Base-by-base conservation (phyloP, 2,113 vertebrate species). In the Promerops cafer region DNA sequence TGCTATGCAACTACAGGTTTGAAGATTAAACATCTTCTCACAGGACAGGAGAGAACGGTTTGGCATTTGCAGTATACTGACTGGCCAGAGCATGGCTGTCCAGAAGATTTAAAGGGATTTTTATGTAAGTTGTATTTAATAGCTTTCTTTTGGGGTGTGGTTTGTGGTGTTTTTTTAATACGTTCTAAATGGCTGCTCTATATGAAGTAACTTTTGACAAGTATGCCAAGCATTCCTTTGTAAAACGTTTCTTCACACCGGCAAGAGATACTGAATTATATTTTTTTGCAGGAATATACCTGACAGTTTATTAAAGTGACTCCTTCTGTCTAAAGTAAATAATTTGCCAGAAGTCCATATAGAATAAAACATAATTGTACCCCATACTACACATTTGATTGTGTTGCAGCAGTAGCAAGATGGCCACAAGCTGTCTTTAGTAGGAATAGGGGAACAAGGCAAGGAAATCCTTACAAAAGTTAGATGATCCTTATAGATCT, bases 11-110 rank as follows among this genome's bases (percentile, higher is more conserved):
- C 99, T 39, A 99, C 99, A 0, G 99, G 99, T 44, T 95, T 99
- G 70, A 99, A 99, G 98, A 99, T 99, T 94, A 99, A 99, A 97
- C 99, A 99, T 89, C 98, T 99, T 10, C 97, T 99, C 81, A 99
- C 99, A 2, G 99, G 99, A 33, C 99, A 99, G 91, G 99, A 99
- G 96, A 98, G 99, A 91, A 99, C 99, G 0, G 97, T 99, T n/a
- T 99, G 99, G 99, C 99, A 99, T 81, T 98, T 99, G 88, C 99
- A 99, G 97, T 99, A 99, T 96, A 99, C 99, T 8, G 99, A 99
- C 94, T 99, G 99, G 99, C 99, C 99, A 5, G 99, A 99, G 93
- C 99, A 99, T 49, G 98, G 99, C 89, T 99, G 99, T 90, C 99
- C 99, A 0, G 99, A 99, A 75, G 99, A 99, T 97, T 97, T 99